Evolutionary conservation across 2,113 vertebrate species (phyloP), one percentile per base, ranked within the genome.

Genomic region (Daubentonia madagascariensis): DNA sequence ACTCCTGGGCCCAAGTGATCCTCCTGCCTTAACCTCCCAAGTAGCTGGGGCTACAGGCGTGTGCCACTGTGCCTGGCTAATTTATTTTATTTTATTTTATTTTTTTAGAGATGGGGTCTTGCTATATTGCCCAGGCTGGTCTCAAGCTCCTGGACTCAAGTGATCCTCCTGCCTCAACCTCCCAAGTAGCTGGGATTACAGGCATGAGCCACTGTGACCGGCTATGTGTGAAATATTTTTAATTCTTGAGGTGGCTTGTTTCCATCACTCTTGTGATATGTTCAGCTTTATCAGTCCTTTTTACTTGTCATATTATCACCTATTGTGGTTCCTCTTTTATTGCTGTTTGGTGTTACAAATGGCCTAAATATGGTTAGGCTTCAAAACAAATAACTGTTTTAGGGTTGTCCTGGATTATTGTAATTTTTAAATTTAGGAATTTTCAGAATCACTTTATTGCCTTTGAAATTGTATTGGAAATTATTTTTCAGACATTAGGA

Each of bases 231-330:
- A 75, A 75, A 54, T 57, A n/a, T 8, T 32, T 84, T 45, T 32
- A 91, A 72, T 97, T 94, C 73, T 94, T 94, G 57, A 80, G 72
- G 14, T 95, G 35, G 35, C 43, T 94, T 94, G 20, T 67, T 93
- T 91, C 57, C 14, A 17, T 83, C 30, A 57, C 35, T 76, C 20
- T 70, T 83, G 23, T 90, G 18, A 30, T 54, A 1, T 78, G 18
- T 79, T 94, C 23, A 91, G 13, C 57, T 78, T 93, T 73, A 68
- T 63, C 30, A 52, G 37, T 45, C 9, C 5, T 35, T 96, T 83
- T 72, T 61, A 23, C n/a, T 92, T 61, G 25, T 73, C 68, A 67
- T 73, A 52, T 85, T 88, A 23, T 93, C 16, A 65, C 18, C 2
- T 75, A 2, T 23, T 37, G 8, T 50, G 35, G 25, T 52, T 78